These are phyloP conservation scores for Alfaro cultratus DNA, from an alignment of 2,797 vertebrate genomes.

Conservation along the genomic window DNA sequence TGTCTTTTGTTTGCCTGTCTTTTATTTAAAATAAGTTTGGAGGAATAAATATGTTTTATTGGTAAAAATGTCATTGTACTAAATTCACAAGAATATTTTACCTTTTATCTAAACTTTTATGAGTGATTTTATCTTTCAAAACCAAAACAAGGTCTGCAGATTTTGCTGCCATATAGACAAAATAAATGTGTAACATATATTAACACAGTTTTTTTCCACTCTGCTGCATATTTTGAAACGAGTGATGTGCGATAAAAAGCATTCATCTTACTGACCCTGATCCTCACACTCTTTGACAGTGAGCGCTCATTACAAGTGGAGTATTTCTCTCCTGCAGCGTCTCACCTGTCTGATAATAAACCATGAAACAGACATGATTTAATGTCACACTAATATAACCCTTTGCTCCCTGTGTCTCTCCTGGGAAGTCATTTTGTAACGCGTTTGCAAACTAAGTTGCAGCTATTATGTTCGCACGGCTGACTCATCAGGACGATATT, in stretches of 20 bases:
- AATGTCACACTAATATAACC: constrained; percentile 17
- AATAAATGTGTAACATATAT: background rate
- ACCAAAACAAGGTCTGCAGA: background rate
- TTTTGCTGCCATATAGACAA: background rate
- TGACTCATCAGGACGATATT: background rate
- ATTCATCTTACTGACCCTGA: constrained; percentile 17
- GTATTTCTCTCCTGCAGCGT: constrained; percentile 12
- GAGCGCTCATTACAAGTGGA: constrained; percentile 30
- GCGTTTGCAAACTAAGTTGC: background rate
- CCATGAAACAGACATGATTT: constrained; percentile 19
- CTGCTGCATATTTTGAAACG: background rate
- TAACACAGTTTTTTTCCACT: background rate
- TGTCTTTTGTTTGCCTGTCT: constrained; percentile 32
- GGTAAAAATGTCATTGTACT: constrained; percentile 20
- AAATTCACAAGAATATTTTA: constrained; percentile 13
- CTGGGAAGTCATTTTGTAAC: background rate
- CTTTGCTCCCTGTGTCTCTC: background rate
- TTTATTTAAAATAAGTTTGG: constrained; percentile 20
- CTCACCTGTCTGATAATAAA: constrained; percentile 15
- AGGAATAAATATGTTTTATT: constrained; percentile 13
- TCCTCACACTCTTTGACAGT: constrained; percentile 12
- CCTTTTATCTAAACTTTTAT: constrained; percentile 7
- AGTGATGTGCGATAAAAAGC: background rate
- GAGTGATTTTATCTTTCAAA: constrained; percentile 25
- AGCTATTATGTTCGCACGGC: background rate